phyloP scores from a whole-genome alignment of 2,797 vertebrate genomes.

The Adrianichthys oophorus region DNA sequence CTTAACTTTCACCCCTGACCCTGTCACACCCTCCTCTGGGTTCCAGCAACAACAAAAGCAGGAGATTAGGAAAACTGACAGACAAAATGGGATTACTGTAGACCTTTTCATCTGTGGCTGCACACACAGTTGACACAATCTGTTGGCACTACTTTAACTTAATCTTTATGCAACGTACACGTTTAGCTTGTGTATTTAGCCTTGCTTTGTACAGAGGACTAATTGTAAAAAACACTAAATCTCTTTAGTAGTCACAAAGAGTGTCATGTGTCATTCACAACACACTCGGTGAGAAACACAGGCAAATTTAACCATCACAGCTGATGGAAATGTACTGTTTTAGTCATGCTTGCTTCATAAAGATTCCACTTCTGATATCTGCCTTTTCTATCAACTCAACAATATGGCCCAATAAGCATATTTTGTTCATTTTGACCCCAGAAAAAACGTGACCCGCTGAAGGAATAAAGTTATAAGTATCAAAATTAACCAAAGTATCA shows the following conservation, averaged over 20 bases:
- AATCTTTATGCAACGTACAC: conserved; percentile 65
- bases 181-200: conserved; percentile 65
- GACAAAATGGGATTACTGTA: conserved; percentile 73
- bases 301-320: conserved; percentile 7
- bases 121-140: conserved; percentile 72
- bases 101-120: conserved; percentile 65
- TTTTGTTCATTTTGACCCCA: no score
- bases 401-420: no score
- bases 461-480: not conserved
- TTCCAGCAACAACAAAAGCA: conserved; percentile 71
- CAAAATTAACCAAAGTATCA: not conserved
- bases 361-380: no score
- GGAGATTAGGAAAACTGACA: conserved; percentile 74
- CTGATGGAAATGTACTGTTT: conserved; percentile 26
- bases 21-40: conserved; percentile 71
- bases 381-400: no score
- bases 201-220: conserved; percentile 55
- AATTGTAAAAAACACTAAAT: conserved; percentile 44
- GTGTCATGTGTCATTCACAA: conserved; percentile 18
- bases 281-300: conserved; percentile 26
- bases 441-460: not conserved
- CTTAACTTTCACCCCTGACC: conserved; percentile 81
- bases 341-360: conserved; percentile 21
- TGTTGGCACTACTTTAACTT: conserved; percentile 72
- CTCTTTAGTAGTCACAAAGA: conserved; percentile 29